Base-by-base conservation (phyloP, 2,888 invertebrate genomes). In the Drosophila greeni region DNA sequence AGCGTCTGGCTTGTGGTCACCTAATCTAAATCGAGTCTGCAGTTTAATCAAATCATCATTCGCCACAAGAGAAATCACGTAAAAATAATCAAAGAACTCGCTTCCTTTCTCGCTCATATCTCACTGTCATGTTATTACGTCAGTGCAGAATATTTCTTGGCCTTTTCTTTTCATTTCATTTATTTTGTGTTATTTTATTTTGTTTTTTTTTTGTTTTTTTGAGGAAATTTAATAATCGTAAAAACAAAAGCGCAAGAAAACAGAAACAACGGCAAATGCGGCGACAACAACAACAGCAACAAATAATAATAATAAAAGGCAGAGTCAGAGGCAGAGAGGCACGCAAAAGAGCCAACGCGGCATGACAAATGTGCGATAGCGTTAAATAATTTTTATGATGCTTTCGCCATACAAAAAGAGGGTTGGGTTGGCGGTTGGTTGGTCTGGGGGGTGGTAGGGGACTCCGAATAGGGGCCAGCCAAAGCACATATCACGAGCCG, bases 301-400 rank as follows among this genome's bases (percentile, higher is more conserved):
- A 33, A 60, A 33, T 26, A 57, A 48, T 36, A 62, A 56, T 43
- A 69, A 49, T 53, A 60, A 68, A 59, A 68, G 26, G 18, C 42
- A 51, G 29, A 54, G 42, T 37, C 26, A 49, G 48, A 48, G 33
- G 18, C 29, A 45, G 29, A 14, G 57, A 69, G 47, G 33, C 52
- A 65, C 62, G 43, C 36, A 66, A 76, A 82, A 74, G 69, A 78
- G 74, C 68, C 74, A 78, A 80, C 74, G 76, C 80, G 80, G 77
- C 77, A 80, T 76, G 83, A 82, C 81, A 80, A 79, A 82, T 75
- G 81, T 75, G 81, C 67, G 83, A 83, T 83, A 83, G 83, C 83
- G 81, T 83, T 79, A 83, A 79, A 81, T 77, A 78, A 78, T 80
- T 82, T 82, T 78, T 82, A 76, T 75, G 83, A 79, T 83, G 78